phyloP scores from a whole-genome alignment of 2,888 invertebrate genomes.

The Drosophila ustulata region DNA sequence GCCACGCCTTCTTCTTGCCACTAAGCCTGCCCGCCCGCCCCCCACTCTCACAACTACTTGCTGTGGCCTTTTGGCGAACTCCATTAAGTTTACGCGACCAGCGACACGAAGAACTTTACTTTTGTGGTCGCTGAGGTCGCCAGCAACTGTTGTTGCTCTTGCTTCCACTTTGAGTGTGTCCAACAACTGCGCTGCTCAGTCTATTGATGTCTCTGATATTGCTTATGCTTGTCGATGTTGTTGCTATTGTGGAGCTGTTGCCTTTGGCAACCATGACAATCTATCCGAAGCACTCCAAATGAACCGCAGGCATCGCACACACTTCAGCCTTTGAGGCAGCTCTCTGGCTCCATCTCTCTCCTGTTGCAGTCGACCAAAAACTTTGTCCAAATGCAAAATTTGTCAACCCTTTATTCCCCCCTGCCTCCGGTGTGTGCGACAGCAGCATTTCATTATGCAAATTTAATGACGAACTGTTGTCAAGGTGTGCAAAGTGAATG shows the following conservation, averaged over 20 bases:
- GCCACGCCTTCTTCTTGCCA: not conserved
- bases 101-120: constrained; percentile 73
- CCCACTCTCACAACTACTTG: not conserved
- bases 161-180: constrained; percentile 44
- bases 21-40: not conserved
- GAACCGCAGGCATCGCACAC: constrained; percentile 39
- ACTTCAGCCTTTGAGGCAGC: constrained; percentile 35
- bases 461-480: constrained; percentile 43
- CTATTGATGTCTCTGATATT: constrained; percentile 51
- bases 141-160: constrained; percentile 24
- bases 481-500: constrained; percentile 35
- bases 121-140: constrained; percentile 65
- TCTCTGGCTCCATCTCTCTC: not conserved
- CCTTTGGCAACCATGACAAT: constrained; percentile 49
- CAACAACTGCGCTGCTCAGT: constrained; percentile 57
- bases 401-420: constrained; percentile 22
- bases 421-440: not conserved
- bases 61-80: constrained; percentile 67
- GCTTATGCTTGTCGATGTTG: constrained; percentile 22
- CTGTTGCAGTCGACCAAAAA: constrained; percentile 21
- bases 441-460: constrained; percentile 37
- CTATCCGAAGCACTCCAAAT: constrained; percentile 32
- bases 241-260: constrained; percentile 30
- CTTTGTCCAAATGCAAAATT: constrained; percentile 32
- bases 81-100: constrained; percentile 80